phyloP scores from a whole-genome alignment of 2,113 vertebrate species.

The Epinephelus lanceolatus region DNA sequence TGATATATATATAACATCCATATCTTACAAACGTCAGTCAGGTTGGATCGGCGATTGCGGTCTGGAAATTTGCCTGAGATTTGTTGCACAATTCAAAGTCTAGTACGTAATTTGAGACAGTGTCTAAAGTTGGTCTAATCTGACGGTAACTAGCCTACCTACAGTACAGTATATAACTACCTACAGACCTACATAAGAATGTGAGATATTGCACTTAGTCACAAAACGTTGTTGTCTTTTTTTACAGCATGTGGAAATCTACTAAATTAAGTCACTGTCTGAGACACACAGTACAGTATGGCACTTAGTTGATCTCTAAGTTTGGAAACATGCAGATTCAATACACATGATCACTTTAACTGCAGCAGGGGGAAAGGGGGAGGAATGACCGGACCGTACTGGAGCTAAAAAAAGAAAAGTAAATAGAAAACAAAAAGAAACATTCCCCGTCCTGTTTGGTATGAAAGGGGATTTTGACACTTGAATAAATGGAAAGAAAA shows the following conservation, averaged over 20 bases:
- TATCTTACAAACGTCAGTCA: conserved; percentile 3
- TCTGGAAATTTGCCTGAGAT: conserved; percentile 57
- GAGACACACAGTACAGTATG: conserved; percentile 79
- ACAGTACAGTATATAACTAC: conserved; percentile 54
- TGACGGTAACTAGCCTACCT: conserved; percentile 36
- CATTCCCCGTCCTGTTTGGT: conserved; percentile 52
- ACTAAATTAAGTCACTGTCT: conserved; percentile 78
- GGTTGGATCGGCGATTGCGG: neutral
- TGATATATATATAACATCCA: neutral
- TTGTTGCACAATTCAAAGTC: conserved; percentile 42
- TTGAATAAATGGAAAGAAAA: conserved; percentile 35
- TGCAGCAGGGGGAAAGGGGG: conserved; percentile 41
- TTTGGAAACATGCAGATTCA: conserved; percentile 76
- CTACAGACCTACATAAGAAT: conserved; percentile 61
- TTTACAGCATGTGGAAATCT: conserved; percentile 77
- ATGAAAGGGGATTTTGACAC: conserved; percentile 49
- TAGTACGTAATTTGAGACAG: conserved; percentile 70
- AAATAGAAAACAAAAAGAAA: neutral
- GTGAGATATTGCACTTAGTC: conserved; percentile 85
- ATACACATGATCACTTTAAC: conserved; percentile 56
- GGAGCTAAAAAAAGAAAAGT: conserved; percentile 9
- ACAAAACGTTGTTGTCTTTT: conserved; percentile 70
- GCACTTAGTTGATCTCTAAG: conserved; percentile 81
- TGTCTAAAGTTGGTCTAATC: conserved; percentile 27
- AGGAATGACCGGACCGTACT: conserved; percentile 20